Evolutionary conservation across 1,140 invertebrate species (phyloP), one percentile per base, ranked within the genome.

Genomic region (Aphelenchoides avenae): DNA sequence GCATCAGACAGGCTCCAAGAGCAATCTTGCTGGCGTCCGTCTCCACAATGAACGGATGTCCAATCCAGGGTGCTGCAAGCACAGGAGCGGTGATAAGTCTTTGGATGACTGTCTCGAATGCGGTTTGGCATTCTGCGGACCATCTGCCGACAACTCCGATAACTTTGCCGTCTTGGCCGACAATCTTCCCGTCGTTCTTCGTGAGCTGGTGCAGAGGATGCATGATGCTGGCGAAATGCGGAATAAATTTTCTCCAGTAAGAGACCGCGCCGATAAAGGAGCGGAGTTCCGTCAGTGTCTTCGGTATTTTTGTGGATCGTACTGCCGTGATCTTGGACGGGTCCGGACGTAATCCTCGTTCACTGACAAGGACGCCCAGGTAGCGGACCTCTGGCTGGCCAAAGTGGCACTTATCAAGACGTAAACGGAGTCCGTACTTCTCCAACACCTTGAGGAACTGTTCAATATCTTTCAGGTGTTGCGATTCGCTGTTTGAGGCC

Each of bases 211-310:
- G 33, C 3, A 61, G 33, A 3, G 58, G 58, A 5, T 31, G 33
- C 30, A 61, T 31, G 2, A 61, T 51, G 2, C 3, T 29, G 5
- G 57, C 42, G 11, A 59, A 61, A 2, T 42, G n/a, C 7, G 3
- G 13, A 9, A 61, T 40, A 50, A 60, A 61, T 2, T 44, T 18
- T 41, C 58, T 24, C 11, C 49, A 61, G 33, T 61, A 61, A 1
- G 49, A 33, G 11, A 58, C 26, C 5, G 27, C 18, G n/a, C 58
- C 58, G 31, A 61, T 48, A 7, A 61, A 52, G 1, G 44, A 36
- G 18, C 57, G 29, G 2, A 61, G 24, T 61, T 61, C 56, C 1
- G 41, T 48, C 5, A 61, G n/a, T 3, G 40, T 61, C 29, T 15
- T 61, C 11, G 58, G 58, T 29, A 5, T 22, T 26, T 33, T 39